Evolutionary conservation across 1,140 invertebrate genomes (phyloP).

Genomic region (Drosophila sucinea): DNA sequence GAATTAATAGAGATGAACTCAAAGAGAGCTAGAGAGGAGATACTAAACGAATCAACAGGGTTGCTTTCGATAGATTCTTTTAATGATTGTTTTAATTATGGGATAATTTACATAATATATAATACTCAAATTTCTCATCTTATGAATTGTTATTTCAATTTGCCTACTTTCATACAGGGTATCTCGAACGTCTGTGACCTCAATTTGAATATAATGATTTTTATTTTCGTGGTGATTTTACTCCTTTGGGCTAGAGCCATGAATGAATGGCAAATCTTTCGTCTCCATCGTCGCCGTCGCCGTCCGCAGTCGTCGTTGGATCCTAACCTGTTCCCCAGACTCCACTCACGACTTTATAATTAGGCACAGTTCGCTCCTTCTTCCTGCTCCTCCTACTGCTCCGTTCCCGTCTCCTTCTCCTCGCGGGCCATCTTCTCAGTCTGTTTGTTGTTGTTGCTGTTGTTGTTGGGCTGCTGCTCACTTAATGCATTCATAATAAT

Average conservation of each 20-base stretch:
- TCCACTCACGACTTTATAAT: constrained; percentile 79
- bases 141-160: too few species aligned
- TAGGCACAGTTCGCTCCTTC: constrained; percentile 63
- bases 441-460: not conserved
- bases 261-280: constrained; percentile 19
- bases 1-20: too few species aligned
- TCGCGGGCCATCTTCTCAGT: constrained; percentile 4
- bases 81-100: too few species aligned
- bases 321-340: constrained; percentile 65
- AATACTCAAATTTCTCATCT: too few species aligned
- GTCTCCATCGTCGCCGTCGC: constrained; percentile 23
- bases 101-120: too few species aligned
- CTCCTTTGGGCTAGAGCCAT: constrained; percentile 20
- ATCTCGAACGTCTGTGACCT: not conserved
- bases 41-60: too few species aligned
- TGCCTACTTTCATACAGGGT: not conserved
- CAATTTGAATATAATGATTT: constrained; percentile 6
- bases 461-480: constrained; percentile 41
- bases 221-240: not conserved
- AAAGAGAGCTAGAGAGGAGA: too few species aligned
- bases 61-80: too few species aligned
- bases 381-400: constrained; percentile 22
- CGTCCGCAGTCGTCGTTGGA: constrained; percentile 38
- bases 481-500: constrained; percentile 82
- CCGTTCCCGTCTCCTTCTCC: not conserved